These are phyloP conservation scores for Dasyornis broadbenti DNA, from an alignment of 2,113 vertebrate species.

Conservation along the genomic window DNA sequence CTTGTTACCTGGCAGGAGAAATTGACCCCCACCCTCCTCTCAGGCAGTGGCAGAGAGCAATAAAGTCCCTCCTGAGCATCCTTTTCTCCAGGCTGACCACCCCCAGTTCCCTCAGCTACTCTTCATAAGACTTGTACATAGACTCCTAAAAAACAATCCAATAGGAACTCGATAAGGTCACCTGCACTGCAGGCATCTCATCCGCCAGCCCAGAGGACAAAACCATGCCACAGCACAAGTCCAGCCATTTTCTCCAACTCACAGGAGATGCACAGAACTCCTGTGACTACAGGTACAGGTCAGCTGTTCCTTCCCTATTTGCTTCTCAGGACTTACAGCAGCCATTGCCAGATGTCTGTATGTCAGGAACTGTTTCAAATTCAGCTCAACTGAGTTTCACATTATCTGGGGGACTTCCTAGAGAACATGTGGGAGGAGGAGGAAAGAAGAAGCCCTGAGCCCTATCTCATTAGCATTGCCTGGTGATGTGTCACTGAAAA, in stretches of 20 bases:
- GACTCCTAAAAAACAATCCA: background rate
- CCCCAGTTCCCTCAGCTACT: background rate
- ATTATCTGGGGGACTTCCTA: background rate
- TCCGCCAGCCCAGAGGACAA: background rate
- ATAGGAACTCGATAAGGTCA: background rate
- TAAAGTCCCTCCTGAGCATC: background rate
- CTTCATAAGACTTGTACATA: background rate
- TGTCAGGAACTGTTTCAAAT: background rate
- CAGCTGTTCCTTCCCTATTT: background rate
- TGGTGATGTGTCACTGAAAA: background rate
- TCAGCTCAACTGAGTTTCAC: background rate
- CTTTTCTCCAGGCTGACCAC: background rate
- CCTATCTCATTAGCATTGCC: background rate
- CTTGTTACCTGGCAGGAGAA: background rate
- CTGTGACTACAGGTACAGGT: background rate
- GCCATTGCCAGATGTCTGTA: background rate
- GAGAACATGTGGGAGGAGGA: fast-evolving
- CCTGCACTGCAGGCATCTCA: background rate
- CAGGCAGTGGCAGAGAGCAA: background rate
- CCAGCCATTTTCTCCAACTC: background rate
- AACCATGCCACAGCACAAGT: background rate
- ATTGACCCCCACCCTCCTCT: background rate
- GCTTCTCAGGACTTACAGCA: background rate
- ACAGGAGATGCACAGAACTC: background rate
- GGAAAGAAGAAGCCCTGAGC: background rate